Evolutionary conservation across 2,113 vertebrate genomes (phyloP).

Genomic region (Poeciliopsis prolifica): DNA sequence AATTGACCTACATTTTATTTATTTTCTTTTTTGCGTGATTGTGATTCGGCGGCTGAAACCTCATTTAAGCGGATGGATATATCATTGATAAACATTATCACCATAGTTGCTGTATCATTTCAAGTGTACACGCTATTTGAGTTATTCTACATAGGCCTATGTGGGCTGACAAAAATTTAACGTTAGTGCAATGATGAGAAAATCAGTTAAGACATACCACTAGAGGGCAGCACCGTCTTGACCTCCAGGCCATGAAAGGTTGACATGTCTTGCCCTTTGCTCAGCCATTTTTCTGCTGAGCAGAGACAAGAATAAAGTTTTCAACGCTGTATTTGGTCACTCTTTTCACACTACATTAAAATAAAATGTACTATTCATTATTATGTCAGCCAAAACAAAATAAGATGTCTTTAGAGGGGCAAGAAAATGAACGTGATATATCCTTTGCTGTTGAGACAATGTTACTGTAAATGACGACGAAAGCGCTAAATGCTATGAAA

Average conservation of each 20-base stretch:
- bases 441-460: neutral
- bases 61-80: neutral
- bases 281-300: neutral
- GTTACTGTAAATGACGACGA: neutral
- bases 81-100: neutral
- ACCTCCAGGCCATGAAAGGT: too few species aligned
- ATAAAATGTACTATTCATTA: neutral
- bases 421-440: neutral
- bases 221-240: slow-evolving; percentile 20
- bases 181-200: neutral
- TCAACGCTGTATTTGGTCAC: neutral
- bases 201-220: neutral
- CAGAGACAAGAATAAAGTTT: neutral
- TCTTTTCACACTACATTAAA: neutral
- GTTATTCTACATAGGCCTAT: neutral
- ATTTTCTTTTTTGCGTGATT: neutral
- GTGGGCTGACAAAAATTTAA: neutral
- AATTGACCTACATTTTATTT: neutral
- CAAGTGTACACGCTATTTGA: neutral
- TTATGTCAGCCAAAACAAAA: neutral
- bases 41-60: too few species aligned
- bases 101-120: neutral
- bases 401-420: slow-evolving; percentile 5
- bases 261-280: neutral
- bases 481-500: neutral